Percentiles rank a stretch among this genome's conserved stretches.
Evolutionary conservation across 2,797 vertebrate species (phyloP).

Genomic region (Danio aesculapii): DNA sequence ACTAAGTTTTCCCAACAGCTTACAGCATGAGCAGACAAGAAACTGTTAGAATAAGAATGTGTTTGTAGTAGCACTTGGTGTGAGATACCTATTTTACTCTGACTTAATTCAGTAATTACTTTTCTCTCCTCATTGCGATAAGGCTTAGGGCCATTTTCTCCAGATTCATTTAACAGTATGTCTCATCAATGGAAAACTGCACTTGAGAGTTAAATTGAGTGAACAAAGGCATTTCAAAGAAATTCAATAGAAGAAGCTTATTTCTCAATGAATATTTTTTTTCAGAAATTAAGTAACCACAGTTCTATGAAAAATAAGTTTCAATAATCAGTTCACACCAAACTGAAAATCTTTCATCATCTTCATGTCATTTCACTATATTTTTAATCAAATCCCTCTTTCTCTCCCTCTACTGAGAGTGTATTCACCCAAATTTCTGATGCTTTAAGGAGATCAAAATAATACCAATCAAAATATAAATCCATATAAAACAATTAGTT

Average conservation of each 20-base stretch:
- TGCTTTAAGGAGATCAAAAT: too few relatives aligned
- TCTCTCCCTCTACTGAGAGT: too few relatives aligned
- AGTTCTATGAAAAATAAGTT: too few relatives aligned
- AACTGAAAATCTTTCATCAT: too few relatives aligned
- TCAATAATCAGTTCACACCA: too few relatives aligned
- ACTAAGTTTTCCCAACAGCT: conserved; percentile 1
- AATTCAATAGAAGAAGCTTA: background rate
- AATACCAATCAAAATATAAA: too few relatives aligned
- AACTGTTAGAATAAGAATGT: background rate
- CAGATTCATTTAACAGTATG: conserved; percentile 32
- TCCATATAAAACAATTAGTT: too few relatives aligned
- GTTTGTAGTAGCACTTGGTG: background rate
- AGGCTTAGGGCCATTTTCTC: conserved; percentile 35
- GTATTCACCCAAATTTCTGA: too few relatives aligned
- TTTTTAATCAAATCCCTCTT: too few relatives aligned
- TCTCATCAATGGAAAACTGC: conserved; percentile 22
- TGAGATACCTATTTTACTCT: conserved; percentile 2
- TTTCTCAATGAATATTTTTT: background rate
- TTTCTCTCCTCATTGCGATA: conserved; percentile 28
- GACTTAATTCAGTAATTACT: conserved; percentile 17
- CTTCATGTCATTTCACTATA: too few relatives aligned
- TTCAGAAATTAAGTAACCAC: background rate
- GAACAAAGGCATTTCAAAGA: conserved; percentile 21
- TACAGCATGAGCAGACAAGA: background rate
- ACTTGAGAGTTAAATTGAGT: conserved; percentile 32